These are phyloP conservation scores for Steinernema carpocapsae DNA, from an alignment of 2,888 invertebrate genomes.

Conservation along the genomic window DNA sequence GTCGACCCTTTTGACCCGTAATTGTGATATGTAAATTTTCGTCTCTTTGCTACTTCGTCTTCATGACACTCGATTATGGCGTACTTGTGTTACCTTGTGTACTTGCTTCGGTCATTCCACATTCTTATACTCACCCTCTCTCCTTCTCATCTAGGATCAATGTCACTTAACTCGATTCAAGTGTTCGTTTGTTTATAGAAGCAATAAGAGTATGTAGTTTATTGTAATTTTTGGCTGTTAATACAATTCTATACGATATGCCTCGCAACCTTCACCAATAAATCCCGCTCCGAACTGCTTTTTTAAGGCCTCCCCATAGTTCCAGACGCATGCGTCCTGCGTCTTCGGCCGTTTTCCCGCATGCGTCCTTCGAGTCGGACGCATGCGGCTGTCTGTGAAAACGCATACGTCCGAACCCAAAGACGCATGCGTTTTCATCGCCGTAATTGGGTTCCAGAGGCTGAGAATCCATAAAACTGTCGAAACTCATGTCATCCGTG, in stretches of 20 bases:
- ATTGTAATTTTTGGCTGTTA: not conserved
- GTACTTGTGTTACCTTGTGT: not conserved
- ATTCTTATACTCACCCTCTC: not conserved
- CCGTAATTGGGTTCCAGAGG: too few relatives aligned
- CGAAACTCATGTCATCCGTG: too few relatives aligned
- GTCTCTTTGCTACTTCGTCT: constrained; percentile 13
- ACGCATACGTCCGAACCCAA: too few relatives aligned
- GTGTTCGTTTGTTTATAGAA: constrained; percentile 30
- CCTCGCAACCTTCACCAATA: too few relatives aligned
- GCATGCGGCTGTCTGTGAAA: too few relatives aligned
- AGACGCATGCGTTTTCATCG: too few relatives aligned
- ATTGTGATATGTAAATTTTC: constrained; percentile 34
- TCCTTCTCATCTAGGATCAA: not conserved
- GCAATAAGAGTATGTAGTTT: constrained; percentile 28
- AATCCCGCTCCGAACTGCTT: too few relatives aligned
- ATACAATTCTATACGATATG: not conserved
- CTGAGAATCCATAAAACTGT: too few relatives aligned
- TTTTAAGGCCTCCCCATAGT: too few relatives aligned
- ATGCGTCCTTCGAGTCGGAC: too few relatives aligned
- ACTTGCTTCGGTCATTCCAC: constrained; percentile 29
- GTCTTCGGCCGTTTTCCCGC: too few relatives aligned
- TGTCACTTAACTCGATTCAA: constrained; percentile 22
- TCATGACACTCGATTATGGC: constrained; percentile 29
- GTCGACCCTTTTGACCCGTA: constrained; percentile 4
- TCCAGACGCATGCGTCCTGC: too few relatives aligned